These are phyloP conservation scores for Antitype chi DNA, from an alignment of 2,888 invertebrate species.

Conservation along the genomic window DNA sequence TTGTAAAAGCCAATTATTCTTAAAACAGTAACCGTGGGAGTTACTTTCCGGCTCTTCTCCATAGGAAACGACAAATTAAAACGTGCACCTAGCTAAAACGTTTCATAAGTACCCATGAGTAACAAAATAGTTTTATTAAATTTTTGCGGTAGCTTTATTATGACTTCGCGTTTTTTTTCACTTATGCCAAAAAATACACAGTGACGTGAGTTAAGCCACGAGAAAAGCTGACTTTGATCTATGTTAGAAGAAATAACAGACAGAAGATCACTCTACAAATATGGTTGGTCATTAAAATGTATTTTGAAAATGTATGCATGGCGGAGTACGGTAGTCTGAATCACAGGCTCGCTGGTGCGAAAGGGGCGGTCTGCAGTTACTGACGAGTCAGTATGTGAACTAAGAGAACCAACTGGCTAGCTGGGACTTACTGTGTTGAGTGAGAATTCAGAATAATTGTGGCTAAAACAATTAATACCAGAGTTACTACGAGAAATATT, in stretches of 20 bases:
- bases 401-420: constrained; percentile 2
- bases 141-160: not conserved
- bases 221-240: not conserved
- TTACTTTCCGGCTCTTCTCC: too few species aligned
- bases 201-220: not conserved
- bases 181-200: not conserved
- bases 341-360: constrained; percentile 20
- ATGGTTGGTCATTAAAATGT: constrained; percentile 20
- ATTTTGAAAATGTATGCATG: constrained; percentile 41
- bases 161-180: not conserved
- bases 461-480: not conserved
- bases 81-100: too few species aligned
- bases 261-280: constrained; percentile 1
- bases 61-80: too few species aligned
- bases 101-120: too few species aligned
- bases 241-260: constrained; percentile 1
- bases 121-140: too few species aligned
- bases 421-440: not conserved
- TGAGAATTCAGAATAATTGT: constrained; percentile 17
- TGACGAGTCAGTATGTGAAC: constrained; percentile 11
- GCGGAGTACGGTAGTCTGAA: constrained; percentile 1
- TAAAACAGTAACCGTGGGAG: too few species aligned
- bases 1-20: too few species aligned
- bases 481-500: not conserved
- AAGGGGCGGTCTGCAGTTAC: constrained; percentile 21